Evolutionary conservation across 2,113 vertebrate species (phyloP).

Genomic region (Lontra canadensis): DNA sequence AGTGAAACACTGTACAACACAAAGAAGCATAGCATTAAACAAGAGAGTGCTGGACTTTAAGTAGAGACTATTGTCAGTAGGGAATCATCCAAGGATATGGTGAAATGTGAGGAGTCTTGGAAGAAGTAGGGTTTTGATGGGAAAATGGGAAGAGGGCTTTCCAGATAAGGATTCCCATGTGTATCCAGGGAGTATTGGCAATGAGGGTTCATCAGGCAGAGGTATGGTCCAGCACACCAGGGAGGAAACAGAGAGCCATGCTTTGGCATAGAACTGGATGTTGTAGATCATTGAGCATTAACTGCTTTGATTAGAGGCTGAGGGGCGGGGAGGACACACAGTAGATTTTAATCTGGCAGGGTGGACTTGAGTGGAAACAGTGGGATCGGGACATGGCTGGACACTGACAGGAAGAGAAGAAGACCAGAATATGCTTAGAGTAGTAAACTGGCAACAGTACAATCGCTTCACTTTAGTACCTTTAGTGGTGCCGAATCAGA

Average conservation of each 20-base stretch:
- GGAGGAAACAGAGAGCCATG: fast-evolving
- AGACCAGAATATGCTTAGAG: background rate
- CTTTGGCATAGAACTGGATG: fast-evolving
- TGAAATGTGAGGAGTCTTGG: background rate
- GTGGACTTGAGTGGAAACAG: background rate
- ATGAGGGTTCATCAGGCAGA: background rate
- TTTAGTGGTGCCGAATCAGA: background rate
- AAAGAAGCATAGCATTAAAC: background rate
- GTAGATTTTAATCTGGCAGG: background rate
- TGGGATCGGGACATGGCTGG: background rate
- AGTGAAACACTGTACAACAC: background rate
- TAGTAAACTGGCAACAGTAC: background rate
- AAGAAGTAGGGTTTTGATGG: background rate
- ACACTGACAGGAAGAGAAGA: background rate
- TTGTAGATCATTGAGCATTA: background rate
- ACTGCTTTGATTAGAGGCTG: background rate
- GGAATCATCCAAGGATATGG: background rate
- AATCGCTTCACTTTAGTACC: background rate
- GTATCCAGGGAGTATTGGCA: background rate
- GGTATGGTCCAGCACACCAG: fast-evolving
- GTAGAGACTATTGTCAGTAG: background rate
- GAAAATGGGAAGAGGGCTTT: background rate
- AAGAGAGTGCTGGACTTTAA: background rate
- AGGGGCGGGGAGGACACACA: fast-evolving
- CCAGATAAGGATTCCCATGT: background rate